Base-by-base conservation (phyloP, 2,888 invertebrate genomes). In the Andrena dorsata region DNA sequence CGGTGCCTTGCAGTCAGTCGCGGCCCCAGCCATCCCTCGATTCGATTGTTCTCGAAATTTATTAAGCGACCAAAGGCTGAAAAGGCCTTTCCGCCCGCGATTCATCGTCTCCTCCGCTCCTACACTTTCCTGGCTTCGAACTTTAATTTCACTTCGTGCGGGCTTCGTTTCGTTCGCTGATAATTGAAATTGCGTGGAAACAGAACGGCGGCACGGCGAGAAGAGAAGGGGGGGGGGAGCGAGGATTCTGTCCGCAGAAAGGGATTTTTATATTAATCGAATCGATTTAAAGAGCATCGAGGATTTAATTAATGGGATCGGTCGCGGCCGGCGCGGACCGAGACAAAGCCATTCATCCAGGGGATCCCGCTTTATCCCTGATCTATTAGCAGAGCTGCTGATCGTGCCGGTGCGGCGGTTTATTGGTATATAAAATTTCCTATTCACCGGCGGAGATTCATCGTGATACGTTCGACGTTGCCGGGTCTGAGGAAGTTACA, bases 341-440 rank as follows among this genome's bases (percentile, higher is more conserved):
- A 79, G 75, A 80, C 84, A 84, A 75, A 79, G 75, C 74, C 53
- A 84, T 83, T 83, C 84, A 79, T 74, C 63, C 51, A 47, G 56
- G 63, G 53, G 66, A 76, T 68, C 41, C 30, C 41, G 35, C 65
- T 35, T 56, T 35, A 74, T 65, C 71, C 51, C 49, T 47, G 66
- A 82, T 64, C 76, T 82, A 82, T 82, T 58, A 68, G 35, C 60
- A 66, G 35, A 81, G 58, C 53, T 71, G 53, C 66, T 56, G 79
- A 68, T 47, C 66, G 53, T 32, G 10, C 20, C 47, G 28, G 16
- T 26, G 23, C 63, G 58, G 6, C 41, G 23, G 63, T 82, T 82
- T 82, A 76, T 76, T 47, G 76, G 60, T 63, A 26, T 65, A 76
- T 68, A 82, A 69, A 82, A 82, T 72, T 72, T 58, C 51, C 51